Evolutionary conservation across 1,140 invertebrate species (phyloP).

Genomic region (Zaprionus lachaisei): DNA sequence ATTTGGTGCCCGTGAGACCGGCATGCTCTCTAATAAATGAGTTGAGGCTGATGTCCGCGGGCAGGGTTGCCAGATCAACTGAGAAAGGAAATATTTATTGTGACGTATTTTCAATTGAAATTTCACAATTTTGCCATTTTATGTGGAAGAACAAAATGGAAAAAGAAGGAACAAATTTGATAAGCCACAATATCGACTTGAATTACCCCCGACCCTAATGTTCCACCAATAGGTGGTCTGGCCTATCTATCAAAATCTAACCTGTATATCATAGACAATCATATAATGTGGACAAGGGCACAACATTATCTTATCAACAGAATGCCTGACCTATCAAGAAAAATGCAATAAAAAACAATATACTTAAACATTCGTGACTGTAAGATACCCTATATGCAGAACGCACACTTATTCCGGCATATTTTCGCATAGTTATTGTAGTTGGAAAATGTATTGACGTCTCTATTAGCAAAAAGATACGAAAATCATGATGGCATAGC

Average conservation of each 20-base stretch:
- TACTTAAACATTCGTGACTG: not conserved
- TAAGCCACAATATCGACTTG: not conserved
- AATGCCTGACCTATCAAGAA: not conserved
- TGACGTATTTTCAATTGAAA: not conserved
- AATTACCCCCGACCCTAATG: not conserved
- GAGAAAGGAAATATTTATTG: not conserved
- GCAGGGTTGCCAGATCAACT: slow-evolving; percentile 68
- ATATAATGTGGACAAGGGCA: not conserved
- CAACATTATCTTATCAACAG: not conserved
- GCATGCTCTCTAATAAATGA: slow-evolving; percentile 88
- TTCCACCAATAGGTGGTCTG: not conserved
- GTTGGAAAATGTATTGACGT: not conserved
- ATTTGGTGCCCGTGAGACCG: slow-evolving; percentile 91
- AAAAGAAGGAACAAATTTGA: not conserved
- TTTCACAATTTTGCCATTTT: not conserved
- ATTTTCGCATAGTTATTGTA: not conserved
- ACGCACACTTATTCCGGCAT: not conserved
- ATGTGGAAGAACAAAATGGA: not conserved
- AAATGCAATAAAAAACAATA: not conserved
- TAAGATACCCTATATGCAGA: not conserved
- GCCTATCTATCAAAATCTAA: not conserved
- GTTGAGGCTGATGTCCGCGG: slow-evolving; percentile 88
- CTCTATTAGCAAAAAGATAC: not conserved
- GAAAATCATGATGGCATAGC: not conserved
- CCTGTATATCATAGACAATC: not conserved